phyloP scores from a whole-genome alignment of 1,140 invertebrate genomes.

The Leptinotarsa texana region DNA sequence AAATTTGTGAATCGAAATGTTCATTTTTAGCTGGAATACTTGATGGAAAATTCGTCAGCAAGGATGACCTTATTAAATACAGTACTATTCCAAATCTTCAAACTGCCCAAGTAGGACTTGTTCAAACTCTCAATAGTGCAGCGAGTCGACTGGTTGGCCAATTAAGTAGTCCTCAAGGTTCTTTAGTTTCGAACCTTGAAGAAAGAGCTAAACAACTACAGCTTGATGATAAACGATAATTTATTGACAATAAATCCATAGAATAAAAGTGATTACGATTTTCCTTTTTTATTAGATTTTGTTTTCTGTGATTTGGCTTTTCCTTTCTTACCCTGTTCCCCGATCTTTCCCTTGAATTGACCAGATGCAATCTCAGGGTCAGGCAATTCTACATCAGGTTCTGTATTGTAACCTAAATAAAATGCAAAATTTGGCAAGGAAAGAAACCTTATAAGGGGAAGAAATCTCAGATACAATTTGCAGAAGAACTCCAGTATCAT shows the following conservation, averaged over 20 bases:
- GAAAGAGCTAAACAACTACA: constrained; percentile 48
- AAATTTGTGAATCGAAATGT: constrained; percentile 20
- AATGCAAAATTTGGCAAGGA: constrained; percentile 50
- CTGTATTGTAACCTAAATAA: constrained; percentile 41
- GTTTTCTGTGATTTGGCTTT: constrained; percentile 32
- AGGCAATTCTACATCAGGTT: constrained; percentile 28
- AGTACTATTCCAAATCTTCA: constrained; percentile 66
- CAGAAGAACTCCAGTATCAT: constrained; percentile 48
- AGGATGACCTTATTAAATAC: constrained; percentile 67
- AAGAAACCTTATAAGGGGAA: constrained; percentile 49
- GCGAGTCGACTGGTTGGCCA: constrained; percentile 66
- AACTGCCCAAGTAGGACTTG: constrained; percentile 64
- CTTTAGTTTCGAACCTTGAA: constrained; percentile 62
- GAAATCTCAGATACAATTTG: constrained; percentile 48
- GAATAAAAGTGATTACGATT: not conserved
- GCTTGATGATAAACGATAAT: constrained; percentile 31
- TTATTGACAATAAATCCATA: constrained; percentile 12
- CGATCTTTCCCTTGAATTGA: not conserved
- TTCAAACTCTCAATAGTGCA: constrained; percentile 66
- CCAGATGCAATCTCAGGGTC: not conserved
- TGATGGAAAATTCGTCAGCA: constrained; percentile 66
- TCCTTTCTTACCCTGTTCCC: constrained; percentile 29
- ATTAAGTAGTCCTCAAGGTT: constrained; percentile 69
- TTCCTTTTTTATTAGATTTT: constrained; percentile 33
- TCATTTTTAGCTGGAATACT: constrained; percentile 67